Conservation (phyloP, 2,113 vertebrate species). For the Chrysemys picta region DNA sequence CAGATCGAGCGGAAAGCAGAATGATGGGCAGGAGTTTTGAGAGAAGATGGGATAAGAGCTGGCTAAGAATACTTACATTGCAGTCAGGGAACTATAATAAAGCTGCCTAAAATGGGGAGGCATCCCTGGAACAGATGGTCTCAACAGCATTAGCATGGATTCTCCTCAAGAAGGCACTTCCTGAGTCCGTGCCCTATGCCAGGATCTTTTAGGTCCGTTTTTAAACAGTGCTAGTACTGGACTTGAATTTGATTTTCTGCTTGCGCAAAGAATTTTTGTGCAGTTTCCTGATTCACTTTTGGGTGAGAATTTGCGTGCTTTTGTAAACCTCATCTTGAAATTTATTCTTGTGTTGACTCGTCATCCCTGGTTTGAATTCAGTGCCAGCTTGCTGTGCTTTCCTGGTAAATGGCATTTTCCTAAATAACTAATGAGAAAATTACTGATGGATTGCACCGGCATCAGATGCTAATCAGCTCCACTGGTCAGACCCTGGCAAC, state of each 20-base stretch:
- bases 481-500: accelerated
- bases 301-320: not conserved
- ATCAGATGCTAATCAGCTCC: not conserved
- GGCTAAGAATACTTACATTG: not conserved
- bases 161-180: not conserved
- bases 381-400: accelerated
- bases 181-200: not conserved
- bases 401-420: accelerated
- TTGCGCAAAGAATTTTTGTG: accelerated
- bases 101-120: conserved; percentile 4
- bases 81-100: not conserved
- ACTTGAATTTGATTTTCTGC: not conserved
- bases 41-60: not conserved
- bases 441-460: not conserved
- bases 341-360: accelerated
- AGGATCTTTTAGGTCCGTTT: not conserved
- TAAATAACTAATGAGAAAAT: accelerated
- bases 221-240: not conserved
- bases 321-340: not conserved
- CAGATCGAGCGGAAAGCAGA: not conserved
- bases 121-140: conserved; percentile 58
- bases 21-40: not conserved
- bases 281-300: not conserved
- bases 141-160: not conserved
- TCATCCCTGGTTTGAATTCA: not conserved